Evolutionary conservation across 2,113 vertebrate genomes (phyloP).

Genomic region (Heterocephalus glaber): DNA sequence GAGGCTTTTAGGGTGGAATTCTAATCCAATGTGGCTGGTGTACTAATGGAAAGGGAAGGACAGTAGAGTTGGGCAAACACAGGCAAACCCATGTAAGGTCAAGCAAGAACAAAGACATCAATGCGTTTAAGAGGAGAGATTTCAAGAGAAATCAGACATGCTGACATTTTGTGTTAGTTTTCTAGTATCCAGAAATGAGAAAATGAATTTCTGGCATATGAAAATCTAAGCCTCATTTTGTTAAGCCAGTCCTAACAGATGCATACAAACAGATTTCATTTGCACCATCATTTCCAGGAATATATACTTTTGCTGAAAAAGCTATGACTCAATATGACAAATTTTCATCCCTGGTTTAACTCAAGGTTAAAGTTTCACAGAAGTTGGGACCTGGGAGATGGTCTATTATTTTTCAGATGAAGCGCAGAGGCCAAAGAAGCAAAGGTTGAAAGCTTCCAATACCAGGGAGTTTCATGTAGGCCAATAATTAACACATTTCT

Average conservation of each 20-base stretch:
- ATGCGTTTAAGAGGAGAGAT: background rate
- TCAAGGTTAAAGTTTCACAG: background rate
- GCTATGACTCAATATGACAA: background rate
- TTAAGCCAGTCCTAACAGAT: background rate
- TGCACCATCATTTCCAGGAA: background rate
- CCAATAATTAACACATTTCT: background rate
- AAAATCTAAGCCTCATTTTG: background rate
- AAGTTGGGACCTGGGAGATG: background rate
- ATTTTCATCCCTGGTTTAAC: background rate
- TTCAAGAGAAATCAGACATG: background rate
- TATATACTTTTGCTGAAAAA: background rate
- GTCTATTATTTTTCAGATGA: background rate
- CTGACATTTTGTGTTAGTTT: background rate
- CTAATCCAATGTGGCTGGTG: background rate
- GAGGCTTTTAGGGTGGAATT: background rate
- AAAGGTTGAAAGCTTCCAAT: background rate
- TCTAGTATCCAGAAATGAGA: background rate
- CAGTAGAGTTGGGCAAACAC: rapidly evolving
- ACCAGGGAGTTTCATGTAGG: background rate
- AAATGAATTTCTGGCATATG: background rate
- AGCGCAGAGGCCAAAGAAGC: background rate
- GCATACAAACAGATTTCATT: background rate
- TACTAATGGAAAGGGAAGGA: background rate
- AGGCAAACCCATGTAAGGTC: background rate
- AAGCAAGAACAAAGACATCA: background rate